Base-by-base conservation (phyloP, 1,140 invertebrate genomes). In the Manduca sexta region DNA sequence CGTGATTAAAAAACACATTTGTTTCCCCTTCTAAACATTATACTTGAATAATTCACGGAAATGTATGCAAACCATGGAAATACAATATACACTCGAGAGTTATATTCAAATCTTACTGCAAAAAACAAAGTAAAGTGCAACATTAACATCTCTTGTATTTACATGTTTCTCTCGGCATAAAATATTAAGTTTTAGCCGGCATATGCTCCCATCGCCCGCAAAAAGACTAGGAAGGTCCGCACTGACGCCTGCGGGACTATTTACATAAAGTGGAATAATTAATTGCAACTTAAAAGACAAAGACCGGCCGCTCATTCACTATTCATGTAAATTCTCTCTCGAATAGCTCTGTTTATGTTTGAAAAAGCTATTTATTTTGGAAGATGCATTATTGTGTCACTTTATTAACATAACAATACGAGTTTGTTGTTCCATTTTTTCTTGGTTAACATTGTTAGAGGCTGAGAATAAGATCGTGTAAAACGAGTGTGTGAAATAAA, bases 211-310 rank as follows among this genome's bases (percentile, higher is more conserved):
- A 41, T 49, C 15, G 52, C 31, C 59, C 56, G 54, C 71, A 68
- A 74, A 76, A 69, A 66, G 62, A 56, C 54, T 38, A 46, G 51
- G 44, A 35, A 51, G 52, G 55, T 59, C 60, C 58, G 44, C 33
- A 10, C 55, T 54, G 45, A 60, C 68, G 64, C 61, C 60, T 60
- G 53, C 53, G 39, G 50, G 42, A 51, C 64, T 71, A 83, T 83
- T 79, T 74, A 68, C 71, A 83, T 83, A 83, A 80, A 80, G 56
- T 62, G 56, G 78, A 78, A 80, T 80, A 83, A 80, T 80, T 83
- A 83, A 79, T 78, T 67, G 70, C 70, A 73, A 78, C 67, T 78
- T 78, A 63, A 79, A 72, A 77, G 68, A 77, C 72, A 79, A 77
- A 77, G 72, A 72, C 68, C 60, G 64, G 49, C 58, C 66, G 53